Base-by-base conservation (phyloP, 23 tunicate species). In the Corella eumyota region DNA sequence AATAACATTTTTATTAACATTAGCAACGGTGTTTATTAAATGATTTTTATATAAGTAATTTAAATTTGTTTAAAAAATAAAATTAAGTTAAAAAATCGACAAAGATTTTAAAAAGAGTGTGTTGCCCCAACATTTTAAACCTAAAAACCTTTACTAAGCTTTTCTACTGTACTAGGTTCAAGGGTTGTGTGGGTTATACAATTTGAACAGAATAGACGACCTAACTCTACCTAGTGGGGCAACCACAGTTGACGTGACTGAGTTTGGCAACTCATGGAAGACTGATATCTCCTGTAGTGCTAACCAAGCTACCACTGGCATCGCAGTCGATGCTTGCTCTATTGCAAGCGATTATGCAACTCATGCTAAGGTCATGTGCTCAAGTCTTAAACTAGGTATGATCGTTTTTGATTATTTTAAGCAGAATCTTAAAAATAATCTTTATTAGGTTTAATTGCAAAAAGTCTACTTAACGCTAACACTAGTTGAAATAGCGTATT, bases 231-330 rank as follows among this genome's bases (percentile, higher is more conserved):
- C 96, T 20, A 45, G 68, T 46, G 73, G 78, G 30, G 80, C 78
- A 32, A 78, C 81, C 48, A 74, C 96, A 24, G 38, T 78, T 29
- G 58, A 68, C 47, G 77, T 62, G 46, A 72, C 81, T 13, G 96
- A 78, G 61, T 88, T 88, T 57, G 96, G 88, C 25, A 88, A 88
- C 75, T 34, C 75, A 3, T 88, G 96, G 96, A 78, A 73, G 35
- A 88, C 87, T 25, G 73, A 75, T 55, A 72, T 74, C 19, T 25
- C 74, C 2, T 88, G 96, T 55, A 55, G 38, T 38, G 60, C 52
- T 7, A 50, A 72, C 29, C 68, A 62, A 55, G 70, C 57, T 13
- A 32, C 80, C 24, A 78, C 80, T n/a, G 95, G 95, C 3, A 49
- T 72, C 36, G 33, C 96, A n/a, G 76, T 88, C 1, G 88, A 88